phyloP scores from a whole-genome alignment of 2,888 invertebrate genomes.

The Syrphus vitripennis region DNA sequence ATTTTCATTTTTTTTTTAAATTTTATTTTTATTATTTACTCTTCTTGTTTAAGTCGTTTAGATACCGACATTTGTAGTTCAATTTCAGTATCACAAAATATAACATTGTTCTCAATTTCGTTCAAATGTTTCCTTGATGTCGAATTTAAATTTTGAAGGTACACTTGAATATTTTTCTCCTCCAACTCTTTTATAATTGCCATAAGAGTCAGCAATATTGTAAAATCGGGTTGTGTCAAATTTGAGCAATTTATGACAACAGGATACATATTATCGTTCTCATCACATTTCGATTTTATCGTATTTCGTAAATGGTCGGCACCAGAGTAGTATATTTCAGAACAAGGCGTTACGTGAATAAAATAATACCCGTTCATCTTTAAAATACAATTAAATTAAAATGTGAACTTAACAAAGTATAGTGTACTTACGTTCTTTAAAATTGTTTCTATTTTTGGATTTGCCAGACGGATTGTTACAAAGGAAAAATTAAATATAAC shows the following conservation, averaged over 20 bases:
- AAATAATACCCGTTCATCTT: constrained; percentile 82
- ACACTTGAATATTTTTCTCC: constrained; percentile 82
- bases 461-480: constrained; percentile 85
- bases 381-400: constrained; percentile 3
- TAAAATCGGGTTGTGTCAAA: constrained; percentile 86
- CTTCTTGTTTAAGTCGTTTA: not conserved
- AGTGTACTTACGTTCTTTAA: constrained; percentile 75
- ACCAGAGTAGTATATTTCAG: constrained; percentile 88
- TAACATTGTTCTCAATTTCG: not conserved
- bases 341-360: constrained; percentile 84
- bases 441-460: constrained; percentile 82
- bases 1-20: no score
- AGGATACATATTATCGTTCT: constrained; percentile 81
- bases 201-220: constrained; percentile 85
- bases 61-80: not conserved
- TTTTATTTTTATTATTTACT: not conserved
- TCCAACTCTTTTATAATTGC: constrained; percentile 83
- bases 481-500: constrained; percentile 84
- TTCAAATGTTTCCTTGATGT: constrained; percentile 72
- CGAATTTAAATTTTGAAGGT: constrained; percentile 75
- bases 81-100: not conserved
- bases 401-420: not conserved
- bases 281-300: constrained; percentile 82
- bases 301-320: constrained; percentile 85
- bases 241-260: constrained; percentile 85